Evolutionary conservation across 2,888 invertebrate species (phyloP).

Genomic region (Torymus texanus): DNA sequence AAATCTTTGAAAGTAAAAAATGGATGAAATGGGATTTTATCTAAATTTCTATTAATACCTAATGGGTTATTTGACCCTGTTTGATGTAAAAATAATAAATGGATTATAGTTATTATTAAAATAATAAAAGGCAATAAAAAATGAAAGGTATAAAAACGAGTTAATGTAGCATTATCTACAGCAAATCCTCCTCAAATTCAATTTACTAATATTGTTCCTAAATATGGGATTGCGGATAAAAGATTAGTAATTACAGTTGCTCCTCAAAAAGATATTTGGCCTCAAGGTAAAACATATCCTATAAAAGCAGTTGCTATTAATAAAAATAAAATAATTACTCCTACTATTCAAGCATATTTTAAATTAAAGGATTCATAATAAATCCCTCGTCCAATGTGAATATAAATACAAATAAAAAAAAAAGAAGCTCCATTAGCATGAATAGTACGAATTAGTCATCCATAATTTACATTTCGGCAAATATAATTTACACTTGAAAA

Average conservation of each 20-base stretch:
- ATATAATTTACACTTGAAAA: too few species aligned
- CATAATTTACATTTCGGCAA: too few species aligned
- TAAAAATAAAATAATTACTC: conserved; percentile 81
- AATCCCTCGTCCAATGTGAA: conserved; percentile 82
- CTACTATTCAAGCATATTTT: too few species aligned
- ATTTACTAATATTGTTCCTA: conserved; percentile 80
- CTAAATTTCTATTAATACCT: conserved; percentile 81
- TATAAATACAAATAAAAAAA: too few species aligned
- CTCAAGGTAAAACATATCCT: conserved; percentile 87
- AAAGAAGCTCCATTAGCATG: too few species aligned
- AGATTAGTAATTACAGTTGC: conserved; percentile 87
- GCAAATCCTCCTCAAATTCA: conserved; percentile 88
- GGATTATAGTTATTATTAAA: conserved; percentile 78
- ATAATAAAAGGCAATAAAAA: conserved; percentile 85
- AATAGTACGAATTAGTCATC: too few species aligned
- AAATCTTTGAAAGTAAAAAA: conserved; percentile 82
- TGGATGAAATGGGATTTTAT: conserved; percentile 83
- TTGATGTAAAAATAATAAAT: conserved; percentile 82
- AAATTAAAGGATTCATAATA: too few species aligned
- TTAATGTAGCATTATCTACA: conserved; percentile 84
- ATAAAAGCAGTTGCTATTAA: conserved; percentile 84
- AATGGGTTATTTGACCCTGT: conserved; percentile 82
- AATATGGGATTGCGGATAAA: conserved; percentile 83
- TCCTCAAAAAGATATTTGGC: conserved; percentile 89
- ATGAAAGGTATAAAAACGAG: conserved; percentile 85